phyloP scores from a whole-genome alignment of 2,113 vertebrate species.

The Sus scrofa region DNA sequence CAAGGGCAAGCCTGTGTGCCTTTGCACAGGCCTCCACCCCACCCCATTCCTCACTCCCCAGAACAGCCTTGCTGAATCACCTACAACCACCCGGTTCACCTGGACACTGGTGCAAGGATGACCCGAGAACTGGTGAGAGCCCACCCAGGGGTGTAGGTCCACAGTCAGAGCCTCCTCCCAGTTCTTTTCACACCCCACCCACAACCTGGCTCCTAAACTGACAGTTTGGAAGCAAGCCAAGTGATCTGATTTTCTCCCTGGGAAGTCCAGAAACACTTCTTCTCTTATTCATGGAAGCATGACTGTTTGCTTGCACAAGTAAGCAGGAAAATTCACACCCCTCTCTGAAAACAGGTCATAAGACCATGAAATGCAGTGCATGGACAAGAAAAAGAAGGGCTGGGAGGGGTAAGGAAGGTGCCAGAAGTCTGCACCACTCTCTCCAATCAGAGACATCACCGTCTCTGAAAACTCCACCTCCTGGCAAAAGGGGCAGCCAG shows the following conservation, averaged over 20 bases:
- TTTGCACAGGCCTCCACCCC: neutral
- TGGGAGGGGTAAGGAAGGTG: neutral
- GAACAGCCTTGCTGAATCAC: neutral
- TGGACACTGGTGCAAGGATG: neutral
- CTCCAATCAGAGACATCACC: neutral
- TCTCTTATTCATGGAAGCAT: neutral
- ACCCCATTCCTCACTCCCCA: neutral
- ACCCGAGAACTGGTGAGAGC: neutral
- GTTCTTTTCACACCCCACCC: neutral
- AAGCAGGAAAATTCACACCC: neutral
- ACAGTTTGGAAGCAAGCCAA: neutral
- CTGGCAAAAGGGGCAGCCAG: neutral
- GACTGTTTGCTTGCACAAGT: neutral
- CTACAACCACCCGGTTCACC: neutral
- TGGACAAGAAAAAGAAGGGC: neutral
- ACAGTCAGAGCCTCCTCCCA: neutral
- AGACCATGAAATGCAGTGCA: neutral
- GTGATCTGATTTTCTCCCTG: neutral
- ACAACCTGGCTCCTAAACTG: neutral
- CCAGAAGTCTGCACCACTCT: neutral
- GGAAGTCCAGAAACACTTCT: neutral
- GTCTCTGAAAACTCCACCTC: neutral
- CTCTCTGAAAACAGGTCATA: neutral
- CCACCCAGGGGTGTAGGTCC: neutral
- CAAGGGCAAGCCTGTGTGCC: neutral